Evolutionary conservation across 2,888 invertebrate species (phyloP), one percentile per base, ranked within the genome.

Genomic region (Litoditis marina): DNA sequence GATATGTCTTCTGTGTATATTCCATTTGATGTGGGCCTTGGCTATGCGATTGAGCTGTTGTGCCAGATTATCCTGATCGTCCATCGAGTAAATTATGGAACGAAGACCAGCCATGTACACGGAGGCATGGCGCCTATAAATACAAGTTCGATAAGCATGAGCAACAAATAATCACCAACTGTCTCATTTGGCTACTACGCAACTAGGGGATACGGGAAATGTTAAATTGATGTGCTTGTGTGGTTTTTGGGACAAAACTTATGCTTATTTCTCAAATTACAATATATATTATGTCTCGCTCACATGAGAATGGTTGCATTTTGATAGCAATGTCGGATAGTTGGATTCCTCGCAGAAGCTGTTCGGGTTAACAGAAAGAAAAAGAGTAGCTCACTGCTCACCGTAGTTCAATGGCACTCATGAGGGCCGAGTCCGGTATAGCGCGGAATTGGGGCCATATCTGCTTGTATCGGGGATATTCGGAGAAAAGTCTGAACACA

Each of bases 371-470:
- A 8, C 36, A 36, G 11, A n/a, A n/a, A n/a, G n/a, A n/a, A n/a
- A n/a, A n/a, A n/a, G n/a, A n/a, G n/a, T n/a, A n/a, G n/a, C n/a
- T 47, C 47, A 19, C 11, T 19, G n/a, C 39, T 25, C 47, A 72
- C 59, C 74, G 57, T 34, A 80, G 56, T 52, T 78, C 77, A 16
- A 71, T 68, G 7, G 80, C 76, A 59, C 71, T 69, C 78, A 80
- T 79, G 36, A 80, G 56, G 11, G 78, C 69, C 2, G 76, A 77
- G 63, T 80, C 80, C 44, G 79, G 79, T 52, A 80, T 77, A 16
- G 73, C 72, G 2, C 77, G 66, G 63, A 80, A 80, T 60, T 77
- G 78, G 1, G 80, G 80, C 80, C 79, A 80, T 34, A 80, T 78
- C 39, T 71, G 64, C 59, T 80, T 80, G 63, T 80, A 80, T 39